Evolutionary conservation across 2,888 invertebrate genomes (phyloP).

Genomic region (Lacanobia wlatinum): DNA sequence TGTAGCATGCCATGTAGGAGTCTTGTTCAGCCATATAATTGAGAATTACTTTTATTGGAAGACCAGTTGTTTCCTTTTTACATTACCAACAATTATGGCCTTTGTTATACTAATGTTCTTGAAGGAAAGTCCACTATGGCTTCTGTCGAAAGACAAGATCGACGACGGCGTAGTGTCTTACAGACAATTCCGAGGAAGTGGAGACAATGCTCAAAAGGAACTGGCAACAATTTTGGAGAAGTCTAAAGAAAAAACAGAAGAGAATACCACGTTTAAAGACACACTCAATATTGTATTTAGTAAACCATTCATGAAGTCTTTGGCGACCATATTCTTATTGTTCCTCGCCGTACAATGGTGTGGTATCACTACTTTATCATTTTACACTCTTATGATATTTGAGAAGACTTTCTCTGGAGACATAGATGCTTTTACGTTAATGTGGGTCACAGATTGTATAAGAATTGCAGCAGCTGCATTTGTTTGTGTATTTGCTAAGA

Average conservation of each 20-base stretch:
- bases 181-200: conserved; percentile 73
- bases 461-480: conserved; percentile 58
- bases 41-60: conserved; percentile 76
- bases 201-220: conserved; percentile 71
- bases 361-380: conserved; percentile 75
- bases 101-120: conserved; percentile 68
- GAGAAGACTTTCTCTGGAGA: conserved; percentile 71
- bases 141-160: conserved; percentile 73
- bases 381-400: conserved; percentile 76
- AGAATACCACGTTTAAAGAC: conserved; percentile 60
- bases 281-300: conserved; percentile 65
- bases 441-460: conserved; percentile 74
- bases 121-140: conserved; percentile 80
- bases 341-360: conserved; percentile 72
- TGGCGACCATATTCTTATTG: conserved; percentile 64
- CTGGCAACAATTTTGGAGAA: conserved; percentile 69
- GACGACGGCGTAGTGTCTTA: conserved; percentile 72
- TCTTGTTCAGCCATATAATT: conserved; percentile 70
- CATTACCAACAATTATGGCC: conserved; percentile 68
- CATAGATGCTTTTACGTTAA: conserved; percentile 73
- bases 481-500: conserved; percentile 69
- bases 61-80: conserved; percentile 68
- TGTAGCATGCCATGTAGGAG: conserved; percentile 69
- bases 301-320: conserved; percentile 71
- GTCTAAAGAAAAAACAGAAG: conserved; percentile 60